Evolutionary conservation across 2,888 invertebrate genomes (phyloP), one percentile per base, ranked within the genome.

Genomic region (Dasypogon diadema): DNA sequence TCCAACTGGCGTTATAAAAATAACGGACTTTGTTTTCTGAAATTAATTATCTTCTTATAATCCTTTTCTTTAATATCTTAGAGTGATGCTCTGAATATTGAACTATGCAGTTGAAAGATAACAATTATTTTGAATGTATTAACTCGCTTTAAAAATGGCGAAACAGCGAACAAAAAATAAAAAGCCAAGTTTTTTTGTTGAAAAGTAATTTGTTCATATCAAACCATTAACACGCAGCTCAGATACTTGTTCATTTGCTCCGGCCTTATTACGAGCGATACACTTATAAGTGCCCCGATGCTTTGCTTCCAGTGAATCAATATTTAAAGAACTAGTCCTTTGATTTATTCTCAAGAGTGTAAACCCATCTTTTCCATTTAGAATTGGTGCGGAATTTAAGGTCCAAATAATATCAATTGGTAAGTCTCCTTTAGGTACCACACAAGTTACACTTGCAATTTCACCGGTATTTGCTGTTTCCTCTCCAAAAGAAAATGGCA

Each of bases 281-380:
- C 94, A 94, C 65, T 92, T 93, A 83, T 92, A 94, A 85, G 91
- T 90, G 76, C 93, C 93, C 80, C 91, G 91, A 83, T 94, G 93
- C 76, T 88, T 88, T 63, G 90, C 90, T 75, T 89, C 89, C 30
- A 92, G 89, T 6, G 91, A 89, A 76, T 88, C 88, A 79, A 91
- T 89, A 79, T 87, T 88, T 75, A 90, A 81, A 21, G 87, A 85
- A 79, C 87, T 85, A 75, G 85, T 84, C 24, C 86, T 81, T 51
- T 82, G 79, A 77, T 87, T 85, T 60, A 85, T 77, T n/a, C 83
- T 81, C 6, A 84, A 26, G 1, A 85, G 26, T 14, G 84, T 87
- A 65, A 88, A 85, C 74, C 88, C 84, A 80, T 87, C 83, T 77
- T 83, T 86, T 55, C 83, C 83, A 78, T 83, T 81, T 12, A 87